A percentile compares a stretch with the other conserved stretches of the same genome.
Evolutionary conservation across 2,113 vertebrate species (phyloP).

Genomic region (Gymnorhina tibicen): DNA sequence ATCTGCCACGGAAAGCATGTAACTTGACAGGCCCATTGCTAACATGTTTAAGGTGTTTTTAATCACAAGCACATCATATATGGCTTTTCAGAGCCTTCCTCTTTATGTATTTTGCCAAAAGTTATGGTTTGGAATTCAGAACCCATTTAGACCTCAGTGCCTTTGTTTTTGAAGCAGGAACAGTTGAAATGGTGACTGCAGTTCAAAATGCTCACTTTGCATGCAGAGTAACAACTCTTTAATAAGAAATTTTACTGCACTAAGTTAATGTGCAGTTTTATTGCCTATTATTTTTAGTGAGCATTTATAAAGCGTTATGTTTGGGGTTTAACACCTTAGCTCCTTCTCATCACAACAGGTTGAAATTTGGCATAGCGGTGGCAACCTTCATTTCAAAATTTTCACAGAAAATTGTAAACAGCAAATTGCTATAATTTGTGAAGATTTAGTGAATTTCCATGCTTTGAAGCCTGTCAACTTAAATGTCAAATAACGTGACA

Average conservation of each 20-base stretch:
- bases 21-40: neutral
- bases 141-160: neutral
- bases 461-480: slow-evolving; percentile 47
- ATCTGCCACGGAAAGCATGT: neutral
- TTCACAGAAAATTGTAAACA: slow-evolving; percentile 45
- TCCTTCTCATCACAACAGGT: slow-evolving; percentile 44
- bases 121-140: neutral
- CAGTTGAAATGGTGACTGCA: neutral
- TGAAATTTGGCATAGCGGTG: slow-evolving; percentile 44
- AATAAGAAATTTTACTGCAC: slow-evolving; percentile 36
- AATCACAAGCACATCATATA: neutral
- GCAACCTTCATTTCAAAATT: slow-evolving; percentile 49
- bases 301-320: slow-evolving; percentile 49
- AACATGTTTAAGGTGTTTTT: neutral
- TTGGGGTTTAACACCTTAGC: slow-evolving; percentile 44
- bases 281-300: slow-evolving; percentile 62
- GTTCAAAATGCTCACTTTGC: neutral
- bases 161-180: neutral
- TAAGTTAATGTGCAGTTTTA: slow-evolving; percentile 39
- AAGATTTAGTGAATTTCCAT: slow-evolving; percentile 40
- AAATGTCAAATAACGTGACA: slow-evolving; percentile 53
- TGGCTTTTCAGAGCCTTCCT: neutral
- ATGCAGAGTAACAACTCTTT: slow-evolving; percentile 12
- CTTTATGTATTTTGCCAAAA: neutral
- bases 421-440: slow-evolving; percentile 30